A percentile compares a stretch with the other conserved stretches of the same genome.
phyloP scores from a whole-genome alignment of 2,113 vertebrate genomes.

The Callorhinus ursinus region DNA sequence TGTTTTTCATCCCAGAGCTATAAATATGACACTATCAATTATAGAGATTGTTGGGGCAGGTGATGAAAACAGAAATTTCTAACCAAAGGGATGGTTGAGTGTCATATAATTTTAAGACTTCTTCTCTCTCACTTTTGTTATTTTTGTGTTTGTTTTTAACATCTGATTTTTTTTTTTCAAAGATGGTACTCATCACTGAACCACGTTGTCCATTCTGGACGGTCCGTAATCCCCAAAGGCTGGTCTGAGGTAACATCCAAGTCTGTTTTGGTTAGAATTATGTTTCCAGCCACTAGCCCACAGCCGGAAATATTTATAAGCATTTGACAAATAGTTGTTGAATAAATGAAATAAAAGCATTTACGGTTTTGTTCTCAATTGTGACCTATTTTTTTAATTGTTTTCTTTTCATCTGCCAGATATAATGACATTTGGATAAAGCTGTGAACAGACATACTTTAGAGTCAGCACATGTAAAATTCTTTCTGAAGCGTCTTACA shows the following conservation, averaged over 20 bases:
- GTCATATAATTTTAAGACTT: slow-evolving; percentile 79
- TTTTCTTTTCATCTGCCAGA: background rate
- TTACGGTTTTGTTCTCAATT: background rate
- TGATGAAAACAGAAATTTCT: slow-evolving; percentile 78
- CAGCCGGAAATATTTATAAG: background rate
- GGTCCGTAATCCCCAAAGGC: background rate
- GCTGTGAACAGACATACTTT: background rate
- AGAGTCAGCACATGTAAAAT: background rate
- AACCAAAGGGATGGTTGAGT: slow-evolving; percentile 60
- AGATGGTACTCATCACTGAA: slow-evolving; percentile 50
- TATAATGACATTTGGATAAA: background rate
- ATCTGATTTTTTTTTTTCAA: slow-evolving; percentile 11
- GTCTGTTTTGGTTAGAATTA: background rate
- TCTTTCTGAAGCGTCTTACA: background rate
- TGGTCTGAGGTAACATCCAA: background rate
- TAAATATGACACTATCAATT: slow-evolving; percentile 76
- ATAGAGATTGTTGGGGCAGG: slow-evolving; percentile 72
- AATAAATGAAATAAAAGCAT: background rate
- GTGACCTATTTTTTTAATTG: background rate
- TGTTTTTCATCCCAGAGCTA: slow-evolving; percentile 67
- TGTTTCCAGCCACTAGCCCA: background rate
- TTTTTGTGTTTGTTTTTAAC: slow-evolving; percentile 75
- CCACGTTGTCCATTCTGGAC: background rate
- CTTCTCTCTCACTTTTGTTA: slow-evolving; percentile 70
- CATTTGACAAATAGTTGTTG: background rate